These are phyloP conservation scores for Sebastes flavidus DNA, from an alignment of 2,797 vertebrate genomes.

Conservation along the genomic window DNA sequence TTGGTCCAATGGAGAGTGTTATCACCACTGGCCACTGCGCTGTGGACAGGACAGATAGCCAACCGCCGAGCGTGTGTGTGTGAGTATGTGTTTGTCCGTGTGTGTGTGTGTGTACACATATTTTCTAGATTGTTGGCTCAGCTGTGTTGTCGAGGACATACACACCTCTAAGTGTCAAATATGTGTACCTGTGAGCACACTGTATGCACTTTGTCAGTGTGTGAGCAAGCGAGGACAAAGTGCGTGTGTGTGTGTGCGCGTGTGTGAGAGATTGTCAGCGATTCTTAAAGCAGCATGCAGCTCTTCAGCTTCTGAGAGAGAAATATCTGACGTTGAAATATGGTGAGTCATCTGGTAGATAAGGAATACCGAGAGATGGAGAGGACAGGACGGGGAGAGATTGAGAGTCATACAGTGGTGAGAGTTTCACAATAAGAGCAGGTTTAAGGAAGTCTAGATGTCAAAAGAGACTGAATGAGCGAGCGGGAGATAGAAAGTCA, in stretches of 20 bases:
- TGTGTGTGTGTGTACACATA: conserved; percentile 4
- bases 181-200: conserved; percentile 24
- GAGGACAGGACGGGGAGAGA: background rate
- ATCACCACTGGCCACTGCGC: conserved; percentile 69
- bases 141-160: conserved; percentile 56
- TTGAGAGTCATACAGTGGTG: conserved; percentile 8
- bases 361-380: conserved; percentile 44
- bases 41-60: conserved; percentile 71
- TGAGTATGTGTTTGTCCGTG: conserved; percentile 6
- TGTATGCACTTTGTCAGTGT: conserved; percentile 13
- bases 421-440: conserved; percentile 28
- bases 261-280: conserved; percentile 44
- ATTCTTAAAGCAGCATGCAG: conserved; percentile 51
- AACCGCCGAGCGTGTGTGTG: conserved; percentile 33
- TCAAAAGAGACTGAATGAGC: background rate
- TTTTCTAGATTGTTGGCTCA: conserved; percentile 68
- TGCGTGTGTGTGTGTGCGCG: conserved; percentile 2
- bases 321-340: conserved; percentile 62
- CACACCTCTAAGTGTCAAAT: conserved; percentile 45
- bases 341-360: conserved; percentile 68
- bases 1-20: conserved; percentile 67
- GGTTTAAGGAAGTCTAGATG: conserved; percentile 23
- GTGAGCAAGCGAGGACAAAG: conserved; percentile 28
- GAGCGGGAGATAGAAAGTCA: conserved; percentile 18
- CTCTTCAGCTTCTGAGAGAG: conserved; percentile 51